Evolutionary conservation across 2,888 invertebrate species (phyloP).

Genomic region (Sinohyriopsis cumingii): DNA sequence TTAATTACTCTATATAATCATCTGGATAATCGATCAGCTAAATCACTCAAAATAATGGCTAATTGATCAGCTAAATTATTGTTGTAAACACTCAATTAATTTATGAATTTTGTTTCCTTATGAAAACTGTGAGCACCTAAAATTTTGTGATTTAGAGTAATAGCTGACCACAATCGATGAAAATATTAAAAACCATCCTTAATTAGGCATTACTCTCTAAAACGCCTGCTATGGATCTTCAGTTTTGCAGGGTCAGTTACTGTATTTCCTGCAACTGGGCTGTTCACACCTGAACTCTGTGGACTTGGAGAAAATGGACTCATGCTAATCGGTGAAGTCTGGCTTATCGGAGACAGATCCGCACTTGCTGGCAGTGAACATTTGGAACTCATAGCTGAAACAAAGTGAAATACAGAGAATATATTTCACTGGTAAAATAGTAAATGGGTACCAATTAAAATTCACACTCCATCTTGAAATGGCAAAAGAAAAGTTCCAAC

Average conservation of each 20-base stretch:
- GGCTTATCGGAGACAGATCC: conserved; percentile 70
- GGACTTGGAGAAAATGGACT: conserved; percentile 68
- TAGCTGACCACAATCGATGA: too few relatives aligned
- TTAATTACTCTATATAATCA: too few relatives aligned
- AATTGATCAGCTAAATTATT: too few relatives aligned
- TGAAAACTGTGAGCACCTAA: too few relatives aligned
- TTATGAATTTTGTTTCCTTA: too few relatives aligned
- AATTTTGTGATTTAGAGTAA: too few relatives aligned
- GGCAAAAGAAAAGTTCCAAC: too few relatives aligned
- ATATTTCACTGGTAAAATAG: neutral
- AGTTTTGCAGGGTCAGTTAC: conserved; percentile 55
- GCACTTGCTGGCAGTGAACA: conserved; percentile 61
- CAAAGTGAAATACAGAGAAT: conserved; percentile 2
- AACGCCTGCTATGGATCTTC: conserved; percentile 72
- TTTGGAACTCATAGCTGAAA: conserved; percentile 57
- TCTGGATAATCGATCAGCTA: too few relatives aligned
- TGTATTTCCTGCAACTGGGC: conserved; percentile 61
- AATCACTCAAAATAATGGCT: too few relatives aligned
- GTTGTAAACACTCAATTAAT: too few relatives aligned
- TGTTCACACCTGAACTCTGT: conserved; percentile 63
- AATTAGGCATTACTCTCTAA: conserved; percentile 69
- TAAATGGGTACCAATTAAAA: neutral
- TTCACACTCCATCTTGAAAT: too few relatives aligned
- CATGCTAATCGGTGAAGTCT: conserved; percentile 69
- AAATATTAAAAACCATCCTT: neutral